These are phyloP conservation scores for Sinocyclocheilus anshuiensis DNA, from an alignment of 2,113 vertebrate genomes.

Conservation along the genomic window DNA sequence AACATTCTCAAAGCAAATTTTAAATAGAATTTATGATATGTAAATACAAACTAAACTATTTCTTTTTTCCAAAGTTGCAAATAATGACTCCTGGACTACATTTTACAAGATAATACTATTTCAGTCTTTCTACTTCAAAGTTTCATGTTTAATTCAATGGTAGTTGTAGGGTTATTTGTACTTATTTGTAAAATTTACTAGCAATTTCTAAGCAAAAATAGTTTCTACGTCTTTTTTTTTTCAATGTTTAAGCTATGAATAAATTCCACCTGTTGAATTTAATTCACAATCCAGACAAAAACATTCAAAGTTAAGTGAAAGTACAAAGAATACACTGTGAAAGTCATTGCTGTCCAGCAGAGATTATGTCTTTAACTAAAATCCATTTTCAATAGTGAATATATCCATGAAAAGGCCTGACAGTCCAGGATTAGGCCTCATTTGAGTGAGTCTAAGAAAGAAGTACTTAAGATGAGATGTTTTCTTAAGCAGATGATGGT, in stretches of 20 bases:
- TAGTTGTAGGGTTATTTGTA: too few relatives aligned
- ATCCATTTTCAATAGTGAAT: background rate
- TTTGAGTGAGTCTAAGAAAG: constrained; percentile 15
- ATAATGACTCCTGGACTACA: too few relatives aligned
- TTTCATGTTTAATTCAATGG: too few relatives aligned
- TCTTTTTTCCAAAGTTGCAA: too few relatives aligned
- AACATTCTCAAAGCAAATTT: background rate
- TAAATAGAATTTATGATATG: background rate
- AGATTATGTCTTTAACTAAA: background rate
- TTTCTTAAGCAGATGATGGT: constrained; percentile 14
- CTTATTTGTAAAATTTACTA: too few relatives aligned
- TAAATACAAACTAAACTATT: background rate
- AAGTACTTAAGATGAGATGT: background rate
- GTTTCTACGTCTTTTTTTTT: too few relatives aligned
- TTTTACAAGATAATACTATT: too few relatives aligned
- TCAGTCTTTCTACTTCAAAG: too few relatives aligned
- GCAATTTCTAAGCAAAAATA: too few relatives aligned
- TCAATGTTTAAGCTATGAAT: background rate
- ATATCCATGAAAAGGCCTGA: background rate
- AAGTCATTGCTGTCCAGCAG: background rate
- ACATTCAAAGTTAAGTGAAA: background rate
- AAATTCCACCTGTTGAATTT: background rate
- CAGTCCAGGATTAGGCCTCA: background rate
- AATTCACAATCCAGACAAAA: background rate
- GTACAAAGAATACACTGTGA: background rate